Evolutionary conservation across 2,888 invertebrate species (phyloP).

Genomic region (Tenthredo mesomela): DNA sequence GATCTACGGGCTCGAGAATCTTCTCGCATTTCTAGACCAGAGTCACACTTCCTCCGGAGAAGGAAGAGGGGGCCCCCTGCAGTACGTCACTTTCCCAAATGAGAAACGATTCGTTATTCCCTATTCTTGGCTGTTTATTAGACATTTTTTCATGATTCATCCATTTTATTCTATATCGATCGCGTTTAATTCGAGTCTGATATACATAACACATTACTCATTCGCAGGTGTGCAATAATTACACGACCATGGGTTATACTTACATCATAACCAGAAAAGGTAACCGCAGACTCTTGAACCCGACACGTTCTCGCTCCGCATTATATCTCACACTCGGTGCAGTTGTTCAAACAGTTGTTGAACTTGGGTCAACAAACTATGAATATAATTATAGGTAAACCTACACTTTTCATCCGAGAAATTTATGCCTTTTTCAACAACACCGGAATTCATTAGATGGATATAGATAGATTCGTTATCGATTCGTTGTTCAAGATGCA

Average conservation of each 20-base stretch:
- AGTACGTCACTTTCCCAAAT: background rate
- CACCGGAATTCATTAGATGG: background rate
- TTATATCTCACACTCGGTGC: background rate
- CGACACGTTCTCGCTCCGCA: background rate
- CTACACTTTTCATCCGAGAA: background rate
- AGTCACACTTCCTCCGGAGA: background rate
- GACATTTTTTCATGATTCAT: background rate
- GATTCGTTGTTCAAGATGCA: background rate
- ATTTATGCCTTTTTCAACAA: background rate
- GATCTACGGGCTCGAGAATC: conserved; percentile 54
- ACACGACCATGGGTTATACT: background rate
- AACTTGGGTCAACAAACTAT: conserved; percentile 41
- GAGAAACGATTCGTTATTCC: background rate
- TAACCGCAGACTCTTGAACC: conserved; percentile 6
- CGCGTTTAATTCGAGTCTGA: background rate
- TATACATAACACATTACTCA: background rate
- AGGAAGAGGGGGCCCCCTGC: background rate
- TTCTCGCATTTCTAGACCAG: conserved; percentile 23
- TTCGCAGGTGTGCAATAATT: conserved; percentile 11
- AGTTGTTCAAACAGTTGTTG: conserved; percentile 21
- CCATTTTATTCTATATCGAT: background rate
- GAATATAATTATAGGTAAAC: background rate
- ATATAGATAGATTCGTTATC: background rate
- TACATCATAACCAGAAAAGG: background rate
- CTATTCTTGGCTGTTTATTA: background rate